phyloP scores from a whole-genome alignment of 2,113 vertebrate genomes.

The Bothrops jararaca region DNA sequence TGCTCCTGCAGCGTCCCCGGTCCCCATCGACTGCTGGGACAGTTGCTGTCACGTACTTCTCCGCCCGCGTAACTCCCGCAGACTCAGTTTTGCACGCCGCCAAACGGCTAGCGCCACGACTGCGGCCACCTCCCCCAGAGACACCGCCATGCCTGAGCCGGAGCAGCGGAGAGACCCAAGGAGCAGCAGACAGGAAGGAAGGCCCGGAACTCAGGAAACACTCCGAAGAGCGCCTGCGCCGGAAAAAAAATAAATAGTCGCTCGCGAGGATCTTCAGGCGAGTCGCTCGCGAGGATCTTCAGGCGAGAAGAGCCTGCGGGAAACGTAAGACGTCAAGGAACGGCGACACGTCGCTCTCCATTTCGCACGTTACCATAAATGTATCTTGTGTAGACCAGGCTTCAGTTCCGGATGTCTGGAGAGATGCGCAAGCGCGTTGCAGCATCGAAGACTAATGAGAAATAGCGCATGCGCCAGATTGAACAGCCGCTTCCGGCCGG shows the following conservation, averaged over 20 bases:
- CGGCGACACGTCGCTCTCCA: background rate
- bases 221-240: background rate
- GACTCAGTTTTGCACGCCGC: conserved; percentile 87
- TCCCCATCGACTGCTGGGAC: conserved; percentile 96
- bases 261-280: too few relatives aligned
- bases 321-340: background rate
- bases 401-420: background rate
- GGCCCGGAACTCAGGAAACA: rapidly evolving
- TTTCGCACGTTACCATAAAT: background rate
- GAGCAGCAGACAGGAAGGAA: background rate
- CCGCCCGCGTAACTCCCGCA: conserved; percentile 84
- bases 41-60: conserved; percentile 92
- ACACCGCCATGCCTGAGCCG: conserved; percentile 49
- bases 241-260: background rate
- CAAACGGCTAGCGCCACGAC: conserved; percentile 81
- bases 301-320: background rate
- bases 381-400: background rate
- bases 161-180: background rate
- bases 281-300: too few relatives aligned
- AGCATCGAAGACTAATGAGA: background rate
- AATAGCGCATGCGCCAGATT: background rate
- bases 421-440: background rate
- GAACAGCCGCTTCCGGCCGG: rapidly evolving
- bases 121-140: conserved; percentile 41
- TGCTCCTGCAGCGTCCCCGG: conserved; percentile 94